phyloP scores from a whole-genome alignment of 2,113 vertebrate species.

The Cnemophilus loriae region DNA sequence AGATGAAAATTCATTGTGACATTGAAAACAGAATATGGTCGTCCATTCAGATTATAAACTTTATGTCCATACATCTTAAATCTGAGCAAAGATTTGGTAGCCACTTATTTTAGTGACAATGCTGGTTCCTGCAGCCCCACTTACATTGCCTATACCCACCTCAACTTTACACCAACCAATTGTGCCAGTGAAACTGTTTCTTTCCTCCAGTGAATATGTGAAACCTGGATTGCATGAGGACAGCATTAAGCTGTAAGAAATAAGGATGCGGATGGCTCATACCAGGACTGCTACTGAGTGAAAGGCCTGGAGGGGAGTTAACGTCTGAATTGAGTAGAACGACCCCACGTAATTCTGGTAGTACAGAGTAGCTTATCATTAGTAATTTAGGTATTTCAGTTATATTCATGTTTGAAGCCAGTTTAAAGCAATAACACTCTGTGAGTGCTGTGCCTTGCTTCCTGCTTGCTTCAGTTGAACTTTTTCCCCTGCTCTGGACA shows the following conservation, averaged over 20 bases:
- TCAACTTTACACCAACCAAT: not conserved
- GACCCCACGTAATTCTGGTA: not conserved
- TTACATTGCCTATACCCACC: not conserved
- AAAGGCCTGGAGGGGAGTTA: not conserved
- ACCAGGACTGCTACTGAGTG: not conserved
- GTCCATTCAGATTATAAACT: not conserved
- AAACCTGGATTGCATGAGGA: not conserved
- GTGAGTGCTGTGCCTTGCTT: not conserved
- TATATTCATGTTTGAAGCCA: not conserved
- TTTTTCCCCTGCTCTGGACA: not conserved
- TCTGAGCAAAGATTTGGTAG: not conserved
- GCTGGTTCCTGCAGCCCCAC: not conserved
- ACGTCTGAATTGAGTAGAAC: not conserved
- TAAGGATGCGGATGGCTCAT: not conserved
- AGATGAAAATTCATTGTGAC: not conserved
- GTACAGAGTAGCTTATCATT: not conserved
- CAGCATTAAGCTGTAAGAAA: not conserved
- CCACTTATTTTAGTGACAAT: not conserved
- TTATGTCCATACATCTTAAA: not conserved
- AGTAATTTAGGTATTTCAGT: not conserved
- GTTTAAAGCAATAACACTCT: not conserved
- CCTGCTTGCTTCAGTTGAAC: not conserved
- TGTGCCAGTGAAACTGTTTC: not conserved
- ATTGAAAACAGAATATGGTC: not conserved
- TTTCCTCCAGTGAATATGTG: not conserved